Evolutionary conservation across 2,888 invertebrate species (phyloP).

Genomic region (Eristalis intricaria): DNA sequence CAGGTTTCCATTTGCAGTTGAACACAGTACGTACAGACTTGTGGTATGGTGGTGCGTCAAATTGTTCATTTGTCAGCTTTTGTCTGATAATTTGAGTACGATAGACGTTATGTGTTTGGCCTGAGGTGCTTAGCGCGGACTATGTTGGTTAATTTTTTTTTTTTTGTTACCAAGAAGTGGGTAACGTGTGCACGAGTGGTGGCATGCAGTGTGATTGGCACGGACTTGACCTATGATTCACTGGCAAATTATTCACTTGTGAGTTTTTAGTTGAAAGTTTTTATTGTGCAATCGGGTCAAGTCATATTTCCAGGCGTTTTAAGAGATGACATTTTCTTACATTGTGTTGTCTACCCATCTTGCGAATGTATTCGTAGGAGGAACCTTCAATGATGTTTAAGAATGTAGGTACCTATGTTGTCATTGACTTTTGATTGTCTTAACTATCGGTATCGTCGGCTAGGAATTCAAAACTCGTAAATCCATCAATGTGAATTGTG

Average conservation of each 20-base stretch:
- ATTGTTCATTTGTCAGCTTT: conserved; percentile 57
- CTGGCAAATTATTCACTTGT: conserved; percentile 41
- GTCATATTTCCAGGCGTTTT: background rate
- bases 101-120: conserved; percentile 3
- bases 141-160: no score
- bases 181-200: background rate
- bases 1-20: conserved; percentile 36
- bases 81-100: conserved; percentile 47
- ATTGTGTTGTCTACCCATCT: no score
- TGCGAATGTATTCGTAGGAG: no score
- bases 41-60: conserved; percentile 35
- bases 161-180: background rate
- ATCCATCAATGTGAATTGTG: no score
- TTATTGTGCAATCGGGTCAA: conserved; percentile 1
- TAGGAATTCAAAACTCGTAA: no score
- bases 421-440: no score
- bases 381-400: no score
- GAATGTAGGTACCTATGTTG: no score
- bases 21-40: conserved; percentile 32
- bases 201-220: conserved; percentile 16
- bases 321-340: no score
- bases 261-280: background rate
- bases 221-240: conserved; percentile 46
- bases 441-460: no score
- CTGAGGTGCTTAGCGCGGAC: background rate